These are phyloP conservation scores for Psephotus haematonotus DNA, from an alignment of 2,113 vertebrate species.

Conservation along the genomic window DNA sequence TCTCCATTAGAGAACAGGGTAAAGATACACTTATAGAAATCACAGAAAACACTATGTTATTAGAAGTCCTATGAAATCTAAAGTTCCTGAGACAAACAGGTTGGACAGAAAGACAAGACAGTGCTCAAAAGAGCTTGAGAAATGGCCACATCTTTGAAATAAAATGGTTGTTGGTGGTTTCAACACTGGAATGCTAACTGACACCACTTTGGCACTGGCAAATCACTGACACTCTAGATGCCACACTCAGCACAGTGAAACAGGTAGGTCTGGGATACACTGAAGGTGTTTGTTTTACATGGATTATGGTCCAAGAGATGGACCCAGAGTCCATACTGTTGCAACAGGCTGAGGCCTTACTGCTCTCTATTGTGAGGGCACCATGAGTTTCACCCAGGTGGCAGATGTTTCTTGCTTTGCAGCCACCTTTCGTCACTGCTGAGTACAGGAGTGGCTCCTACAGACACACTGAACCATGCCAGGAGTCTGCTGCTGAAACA, in stretches of 20 bases:
- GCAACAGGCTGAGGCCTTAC: neutral
- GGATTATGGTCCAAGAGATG: neutral
- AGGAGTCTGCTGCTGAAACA: slow-evolving; percentile 41
- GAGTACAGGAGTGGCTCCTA: neutral
- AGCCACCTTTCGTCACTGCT: neutral
- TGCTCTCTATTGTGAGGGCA: neutral
- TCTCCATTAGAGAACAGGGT: neutral
- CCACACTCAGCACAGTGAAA: too few relatives aligned
- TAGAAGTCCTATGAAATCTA: neutral
- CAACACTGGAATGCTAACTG: neutral
- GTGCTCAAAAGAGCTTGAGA: neutral
- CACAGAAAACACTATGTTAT: neutral
- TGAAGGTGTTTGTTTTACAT: rapidly evolving
- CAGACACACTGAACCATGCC: neutral
- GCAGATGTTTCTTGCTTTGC: neutral
- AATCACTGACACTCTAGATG: neutral
- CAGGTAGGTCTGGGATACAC: neutral
- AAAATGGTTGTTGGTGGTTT: neutral
- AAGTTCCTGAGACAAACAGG: neutral
- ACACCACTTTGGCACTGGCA: neutral
- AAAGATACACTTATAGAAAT: neutral
- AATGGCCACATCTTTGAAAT: neutral
- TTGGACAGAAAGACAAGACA: neutral
- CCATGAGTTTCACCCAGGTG: neutral
- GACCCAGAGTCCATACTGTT: neutral